Evolutionary conservation across 2,888 invertebrate species (phyloP), one percentile per base, ranked within the genome.

Genomic region (Kryphioiulus occultus): DNA sequence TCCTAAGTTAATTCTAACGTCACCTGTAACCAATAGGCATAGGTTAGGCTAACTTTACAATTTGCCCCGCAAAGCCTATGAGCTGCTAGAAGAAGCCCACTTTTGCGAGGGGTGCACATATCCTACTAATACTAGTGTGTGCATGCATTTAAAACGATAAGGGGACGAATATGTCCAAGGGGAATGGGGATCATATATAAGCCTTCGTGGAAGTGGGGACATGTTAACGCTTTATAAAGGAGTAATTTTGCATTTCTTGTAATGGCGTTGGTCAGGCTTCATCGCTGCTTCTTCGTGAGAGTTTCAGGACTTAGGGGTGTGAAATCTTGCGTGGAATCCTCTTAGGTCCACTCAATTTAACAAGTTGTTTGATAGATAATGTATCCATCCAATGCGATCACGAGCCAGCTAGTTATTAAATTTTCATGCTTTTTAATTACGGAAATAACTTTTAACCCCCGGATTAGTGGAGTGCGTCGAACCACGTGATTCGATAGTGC

Each of bases 341-440:
- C 78, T 78, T 78, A 78, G 26, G 17, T 78, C 78, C 78, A 78
- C 78, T 15, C 78, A 26, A 78, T 78, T 78, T 26, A 78, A 78
- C 30, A 26, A 26, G 59, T 68, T 68, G 59, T 26, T 22, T 26
- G 59, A 22, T 26, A 68, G 59, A 22, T 68, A 7, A 68, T 12
- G 59, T 26, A 68, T 0, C 59, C 59, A 10, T 22, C 59, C 68
- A 22, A 30, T 78, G 15, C 78, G 78, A 0, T 78, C 78, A 3
- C 78, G 78, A 26, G 30, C 78, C 78, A 78, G 15, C 78, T 30
- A 7, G 22, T 78, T 78, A 78, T 78, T 78, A 78, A 68, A 78
- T 78, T 78, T 78, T 30, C 78, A 78, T 78, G 78, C 78, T 78
- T 78, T 78, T 78, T 78, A 78, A 78, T 78, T 78, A 78, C 78